phyloP scores from a whole-genome alignment of 2,797 vertebrate genomes.

The Alectoris magna region DNA sequence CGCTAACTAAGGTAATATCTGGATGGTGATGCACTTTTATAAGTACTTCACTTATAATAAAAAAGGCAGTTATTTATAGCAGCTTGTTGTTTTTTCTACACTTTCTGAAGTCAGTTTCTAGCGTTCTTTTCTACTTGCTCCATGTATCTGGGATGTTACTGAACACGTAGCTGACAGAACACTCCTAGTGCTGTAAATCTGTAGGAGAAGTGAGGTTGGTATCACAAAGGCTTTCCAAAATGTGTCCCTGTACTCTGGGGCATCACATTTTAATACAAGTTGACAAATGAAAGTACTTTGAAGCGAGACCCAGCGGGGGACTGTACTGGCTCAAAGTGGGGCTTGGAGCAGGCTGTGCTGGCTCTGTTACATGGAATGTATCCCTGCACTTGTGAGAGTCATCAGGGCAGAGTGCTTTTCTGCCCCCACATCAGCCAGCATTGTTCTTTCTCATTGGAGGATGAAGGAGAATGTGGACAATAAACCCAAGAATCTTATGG shows the following conservation, averaged over 20 bases:
- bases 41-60: background rate
- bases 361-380: background rate
- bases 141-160: background rate
- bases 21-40: background rate
- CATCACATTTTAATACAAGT: background rate
- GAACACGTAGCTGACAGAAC: background rate
- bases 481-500: background rate
- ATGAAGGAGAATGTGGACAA: background rate
- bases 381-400: background rate
- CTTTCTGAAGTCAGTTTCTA: background rate
- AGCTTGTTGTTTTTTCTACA: background rate
- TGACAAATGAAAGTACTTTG: background rate
- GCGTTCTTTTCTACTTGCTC: background rate
- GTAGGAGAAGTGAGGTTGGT: background rate
- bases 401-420: background rate
- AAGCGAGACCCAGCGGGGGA: background rate
- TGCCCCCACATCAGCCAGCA: background rate
- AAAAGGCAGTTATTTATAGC: background rate
- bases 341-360: background rate
- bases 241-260: background rate
- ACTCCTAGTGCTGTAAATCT: background rate
- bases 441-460: background rate
- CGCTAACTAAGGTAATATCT: constrained; percentile 14
- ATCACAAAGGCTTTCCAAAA: background rate
- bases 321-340: background rate